A percentile compares a stretch with the other conserved stretches of the same genome.
Conservation (phyloP, 2,888 invertebrate genomes). For the Trissolcus japonicus region DNA sequence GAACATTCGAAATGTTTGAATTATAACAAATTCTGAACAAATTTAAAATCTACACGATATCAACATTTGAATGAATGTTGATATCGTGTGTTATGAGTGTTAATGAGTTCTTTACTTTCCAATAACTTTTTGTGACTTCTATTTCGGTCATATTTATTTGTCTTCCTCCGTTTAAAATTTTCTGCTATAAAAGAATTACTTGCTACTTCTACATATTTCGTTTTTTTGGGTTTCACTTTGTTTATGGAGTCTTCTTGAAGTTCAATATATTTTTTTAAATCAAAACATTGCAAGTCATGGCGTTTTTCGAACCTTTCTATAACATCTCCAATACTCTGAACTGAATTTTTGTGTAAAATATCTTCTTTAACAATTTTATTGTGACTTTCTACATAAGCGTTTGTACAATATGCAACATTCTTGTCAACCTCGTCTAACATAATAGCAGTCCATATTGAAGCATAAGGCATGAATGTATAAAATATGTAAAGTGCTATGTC, state of each 20-base stretch:
- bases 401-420: slow-evolving; percentile 49
- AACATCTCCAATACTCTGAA: slow-evolving; percentile 16
- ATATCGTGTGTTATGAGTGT: too few relatives aligned
- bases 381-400: slow-evolving; percentile 53
- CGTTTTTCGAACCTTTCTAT: slow-evolving; percentile 5
- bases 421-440: slow-evolving; percentile 39
- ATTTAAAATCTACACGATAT: too few relatives aligned
- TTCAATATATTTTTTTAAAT: not conserved
- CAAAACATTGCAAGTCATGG: slow-evolving; percentile 11
- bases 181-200: slow-evolving; percentile 6
- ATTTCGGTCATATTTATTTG: slow-evolving; percentile 3
- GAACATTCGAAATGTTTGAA: too few relatives aligned
- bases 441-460: slow-evolving; percentile 45
- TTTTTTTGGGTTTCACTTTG: slow-evolving; percentile 11
- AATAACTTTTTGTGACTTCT: slow-evolving; percentile 20
- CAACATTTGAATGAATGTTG: too few relatives aligned
- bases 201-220: slow-evolving; percentile 7
- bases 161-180: slow-evolving; percentile 15
- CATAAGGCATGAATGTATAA: slow-evolving; percentile 51
- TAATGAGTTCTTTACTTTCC: slow-evolving; percentile 2
- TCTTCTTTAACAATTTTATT: slow-evolving; percentile 13
- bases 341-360: slow-evolving; percentile 5
- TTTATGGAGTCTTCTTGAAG: not conserved
- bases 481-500: slow-evolving; percentile 47
- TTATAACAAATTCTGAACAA: too few relatives aligned